Evolutionary conservation across 1,140 invertebrate species (phyloP), one percentile per base, ranked within the genome.

Genomic region (Luehdorfia chinensis): DNA sequence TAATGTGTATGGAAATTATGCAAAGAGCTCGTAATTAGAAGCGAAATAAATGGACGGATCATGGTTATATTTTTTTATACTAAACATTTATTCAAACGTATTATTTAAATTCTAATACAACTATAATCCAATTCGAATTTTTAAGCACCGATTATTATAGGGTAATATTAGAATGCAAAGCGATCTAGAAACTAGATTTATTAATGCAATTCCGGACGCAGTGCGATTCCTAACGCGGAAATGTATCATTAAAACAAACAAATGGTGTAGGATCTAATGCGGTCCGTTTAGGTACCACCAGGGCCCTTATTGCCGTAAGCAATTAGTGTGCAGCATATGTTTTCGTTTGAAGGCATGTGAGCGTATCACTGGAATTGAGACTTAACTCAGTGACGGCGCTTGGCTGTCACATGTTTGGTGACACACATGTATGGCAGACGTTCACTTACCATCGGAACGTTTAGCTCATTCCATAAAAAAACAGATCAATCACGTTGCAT

Each of bases 1-100:
- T 72, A 77, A 78, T 75, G 74, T 71, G 57, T 65, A 67, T 72
- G 69, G 62, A 78, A 73, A 78, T 75, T 76, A 78, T 68, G 64
- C 68, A 67, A 72, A n/a, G n/a, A 78, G 62, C 57, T 47, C 48
- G 66, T 76, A 77, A 77, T 76, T 76, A 75, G 50, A 71, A 13
- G 4, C n/a, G 62, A 75, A 65, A 62, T 67, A 67, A 75, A 70
- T 54, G 68, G 36, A 58, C 60, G 50, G 53, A 71, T n/a, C n/a
- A n/a, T 68, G 74, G 68, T 58, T 59, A 41, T 66, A 68, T 67
- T 61, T 67, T 64, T 69, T 72, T 51, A n/a, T n/a, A n/a, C n/a
- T n/a, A n/a, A n/a, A n/a, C n/a, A n/a, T 55, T 59, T 49, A 19
- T 33, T 16, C 19, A 12, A 13, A 14, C 14, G 23, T 43, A 8